phyloP scores from a whole-genome alignment of 92 coral and sea anemone species.

The Zoanthus gigantus region DNA sequence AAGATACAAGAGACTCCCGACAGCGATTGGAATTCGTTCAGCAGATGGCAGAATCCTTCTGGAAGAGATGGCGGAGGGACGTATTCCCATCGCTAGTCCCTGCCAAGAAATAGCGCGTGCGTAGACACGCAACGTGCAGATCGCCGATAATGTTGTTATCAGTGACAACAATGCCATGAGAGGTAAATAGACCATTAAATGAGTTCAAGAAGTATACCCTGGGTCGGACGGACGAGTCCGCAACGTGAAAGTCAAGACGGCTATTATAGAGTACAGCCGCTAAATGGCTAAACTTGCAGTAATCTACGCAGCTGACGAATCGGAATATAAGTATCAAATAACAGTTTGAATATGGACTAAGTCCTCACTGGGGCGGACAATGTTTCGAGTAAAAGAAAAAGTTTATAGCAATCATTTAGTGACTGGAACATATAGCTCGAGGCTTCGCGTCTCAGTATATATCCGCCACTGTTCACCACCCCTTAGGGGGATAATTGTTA shows the following conservation, averaged over 20 bases:
- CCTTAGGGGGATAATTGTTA: no score
- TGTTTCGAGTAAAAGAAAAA: no score
- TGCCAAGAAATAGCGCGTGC: slow-evolving; percentile 53
- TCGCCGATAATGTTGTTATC: slow-evolving; percentile 31
- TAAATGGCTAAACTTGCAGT: not conserved
- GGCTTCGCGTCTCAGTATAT: no score
- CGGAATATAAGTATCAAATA: no score
- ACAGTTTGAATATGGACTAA: no score
- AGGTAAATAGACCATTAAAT: not conserved
- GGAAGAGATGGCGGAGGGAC: slow-evolving; percentile 72
- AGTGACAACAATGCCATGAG: not conserved
- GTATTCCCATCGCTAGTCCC: slow-evolving; percentile 67
- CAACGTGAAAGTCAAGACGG: not conserved
- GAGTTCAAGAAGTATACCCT: not conserved
- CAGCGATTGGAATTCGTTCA: slow-evolving; percentile 68
- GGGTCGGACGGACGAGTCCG: not conserved
- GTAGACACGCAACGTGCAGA: slow-evolving; percentile 52
- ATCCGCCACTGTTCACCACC: no score
- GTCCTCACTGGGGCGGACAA: no score
- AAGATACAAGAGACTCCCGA: slow-evolving; percentile 54
- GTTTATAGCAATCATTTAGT: no score
- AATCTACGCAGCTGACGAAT: not conserved
- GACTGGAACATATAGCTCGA: no score
- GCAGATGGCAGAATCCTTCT: slow-evolving; percentile 58
- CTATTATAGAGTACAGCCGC: not conserved